phyloP scores from a whole-genome alignment of 2,888 invertebrate species.

The Pollenia angustigena region DNA sequence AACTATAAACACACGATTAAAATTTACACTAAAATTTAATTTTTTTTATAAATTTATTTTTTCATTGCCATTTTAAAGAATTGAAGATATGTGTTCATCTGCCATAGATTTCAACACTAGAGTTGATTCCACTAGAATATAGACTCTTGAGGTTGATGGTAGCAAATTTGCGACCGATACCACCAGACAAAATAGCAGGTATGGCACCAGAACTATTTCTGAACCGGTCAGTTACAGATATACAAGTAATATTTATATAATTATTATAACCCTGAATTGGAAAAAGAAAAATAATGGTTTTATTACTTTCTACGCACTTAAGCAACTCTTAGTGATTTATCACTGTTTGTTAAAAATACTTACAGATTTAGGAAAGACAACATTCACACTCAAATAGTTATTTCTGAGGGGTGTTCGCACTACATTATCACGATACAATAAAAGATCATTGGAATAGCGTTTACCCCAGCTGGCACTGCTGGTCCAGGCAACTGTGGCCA shows the following conservation, averaged over 20 bases:
- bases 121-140: conserved; percentile 75
- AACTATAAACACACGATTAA: too few relatives aligned
- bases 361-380: conserved; percentile 72
- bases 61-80: neutral
- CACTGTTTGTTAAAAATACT: conserved; percentile 33
- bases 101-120: conserved; percentile 76
- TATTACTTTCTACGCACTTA: neutral
- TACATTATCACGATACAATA: conserved; percentile 68
- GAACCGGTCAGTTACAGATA: conserved; percentile 78
- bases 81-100: neutral
- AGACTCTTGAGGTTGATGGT: conserved; percentile 75
- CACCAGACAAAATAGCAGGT: conserved; percentile 76
- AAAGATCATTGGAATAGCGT: conserved; percentile 46
- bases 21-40: too few relatives aligned
- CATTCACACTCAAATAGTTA: conserved; percentile 58
- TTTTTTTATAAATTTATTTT: neutral
- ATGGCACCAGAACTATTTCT: conserved; percentile 78
- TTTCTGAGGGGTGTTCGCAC: conserved; percentile 49
- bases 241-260: conserved; percentile 70
- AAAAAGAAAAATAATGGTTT: neutral
- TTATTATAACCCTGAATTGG: conserved; percentile 71
- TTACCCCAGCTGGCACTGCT: conserved; percentile 68
- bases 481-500: conserved; percentile 61
- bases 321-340: neutral
- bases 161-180: conserved; percentile 73